phyloP scores from a whole-genome alignment of 2,888 invertebrate genomes.

The Uropetala carovei region DNA sequence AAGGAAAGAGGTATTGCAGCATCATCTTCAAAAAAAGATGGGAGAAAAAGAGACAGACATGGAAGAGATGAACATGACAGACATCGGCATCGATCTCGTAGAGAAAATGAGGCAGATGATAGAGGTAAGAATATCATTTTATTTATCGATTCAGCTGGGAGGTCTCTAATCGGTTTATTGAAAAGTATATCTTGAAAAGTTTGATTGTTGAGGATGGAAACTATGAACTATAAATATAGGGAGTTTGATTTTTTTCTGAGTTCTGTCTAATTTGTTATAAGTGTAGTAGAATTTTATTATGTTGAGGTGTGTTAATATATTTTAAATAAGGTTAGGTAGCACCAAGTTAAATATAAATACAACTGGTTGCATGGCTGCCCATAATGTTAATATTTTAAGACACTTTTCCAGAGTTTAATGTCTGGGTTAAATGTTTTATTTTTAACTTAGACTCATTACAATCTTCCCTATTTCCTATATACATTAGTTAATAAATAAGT shows the following conservation, averaged over 20 bases:
- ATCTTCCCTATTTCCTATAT: too few species aligned
- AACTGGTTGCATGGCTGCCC: too few species aligned
- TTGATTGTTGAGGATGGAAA: neutral
- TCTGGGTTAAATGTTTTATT: too few species aligned
- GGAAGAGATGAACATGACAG: slow-evolving; percentile 72
- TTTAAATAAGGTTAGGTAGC: neutral
- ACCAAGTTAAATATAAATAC: too few species aligned
- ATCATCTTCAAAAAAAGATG: slow-evolving; percentile 63
- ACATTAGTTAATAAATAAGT: too few species aligned
- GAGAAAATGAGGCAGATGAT: slow-evolving; percentile 68
- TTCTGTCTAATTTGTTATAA: neutral
- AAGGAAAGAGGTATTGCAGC: slow-evolving; percentile 70
- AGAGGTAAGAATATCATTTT: slow-evolving; percentile 66
- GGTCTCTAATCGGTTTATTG: neutral
- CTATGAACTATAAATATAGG: too few species aligned
- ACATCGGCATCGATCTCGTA: slow-evolving; percentile 71
- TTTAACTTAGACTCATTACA: too few species aligned
- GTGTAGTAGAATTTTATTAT: neutral
- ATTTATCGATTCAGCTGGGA: neutral
- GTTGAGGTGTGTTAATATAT: neutral
- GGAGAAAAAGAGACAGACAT: slow-evolving; percentile 72
- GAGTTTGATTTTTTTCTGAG: too few species aligned
- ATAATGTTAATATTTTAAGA: too few species aligned
- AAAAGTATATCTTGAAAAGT: neutral
- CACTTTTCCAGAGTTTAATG: too few species aligned